A percentile compares a stretch with the other conserved stretches of the same genome.
Conservation (phyloP, 2,888 invertebrate genomes). For the Griposia aprilina region DNA sequence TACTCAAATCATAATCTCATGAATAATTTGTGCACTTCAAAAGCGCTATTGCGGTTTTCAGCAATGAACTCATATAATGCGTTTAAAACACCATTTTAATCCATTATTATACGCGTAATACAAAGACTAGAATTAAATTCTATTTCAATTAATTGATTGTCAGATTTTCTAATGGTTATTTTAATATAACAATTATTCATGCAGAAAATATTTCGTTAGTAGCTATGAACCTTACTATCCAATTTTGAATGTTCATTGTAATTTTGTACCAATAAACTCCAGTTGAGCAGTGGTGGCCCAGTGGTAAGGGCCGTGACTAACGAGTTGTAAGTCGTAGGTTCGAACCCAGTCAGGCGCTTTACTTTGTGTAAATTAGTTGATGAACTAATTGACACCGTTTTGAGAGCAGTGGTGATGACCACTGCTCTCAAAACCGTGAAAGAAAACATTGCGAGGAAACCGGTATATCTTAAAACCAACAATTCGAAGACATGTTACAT, state of each 20-base stretch:
- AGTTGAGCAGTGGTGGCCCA: background rate
- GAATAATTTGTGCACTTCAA: conserved; percentile 6
- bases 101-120: background rate
- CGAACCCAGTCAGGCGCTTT: background rate
- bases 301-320: background rate
- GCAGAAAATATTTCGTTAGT: background rate
- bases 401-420: too few species aligned
- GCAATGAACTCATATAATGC: background rate
- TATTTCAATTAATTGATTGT: conserved; percentile 71
- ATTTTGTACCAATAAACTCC: conserved; percentile 6
- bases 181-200: conserved; percentile 49
- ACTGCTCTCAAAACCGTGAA: background rate
- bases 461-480: background rate
- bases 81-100: conserved; percentile 1
- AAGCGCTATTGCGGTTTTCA: background rate
- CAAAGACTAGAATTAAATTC: conserved; percentile 6
- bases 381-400: too few species aligned
- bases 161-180: conserved; percentile 67
- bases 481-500: background rate
- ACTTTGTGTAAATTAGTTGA: background rate
- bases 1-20: background rate
- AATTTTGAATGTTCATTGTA: conserved; percentile 15
- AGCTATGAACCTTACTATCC: background rate
- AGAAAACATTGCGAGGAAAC: background rate
- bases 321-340: background rate